phyloP scores from a whole-genome alignment of 2,888 invertebrate species.

The Halocaridina rubra region DNA sequence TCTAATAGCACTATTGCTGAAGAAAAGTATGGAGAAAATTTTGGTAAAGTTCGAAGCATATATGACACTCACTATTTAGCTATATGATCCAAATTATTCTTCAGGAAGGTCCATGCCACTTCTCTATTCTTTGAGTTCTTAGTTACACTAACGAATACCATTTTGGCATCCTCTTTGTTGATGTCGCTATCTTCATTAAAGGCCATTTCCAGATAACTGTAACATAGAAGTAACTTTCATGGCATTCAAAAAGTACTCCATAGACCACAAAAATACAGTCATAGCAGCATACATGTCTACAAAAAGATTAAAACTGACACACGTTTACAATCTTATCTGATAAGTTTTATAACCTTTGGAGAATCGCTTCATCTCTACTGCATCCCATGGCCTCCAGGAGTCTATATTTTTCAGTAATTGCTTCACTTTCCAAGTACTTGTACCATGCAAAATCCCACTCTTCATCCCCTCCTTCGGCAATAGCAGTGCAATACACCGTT shows the following conservation, averaged over 20 bases:
- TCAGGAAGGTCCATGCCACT: slow-evolving; percentile 81
- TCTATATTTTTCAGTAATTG: slow-evolving; percentile 76
- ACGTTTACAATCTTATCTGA: neutral
- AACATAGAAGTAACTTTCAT: slow-evolving; percentile 79
- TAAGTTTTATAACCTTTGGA: slow-evolving; percentile 69
- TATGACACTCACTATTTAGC: too few species aligned
- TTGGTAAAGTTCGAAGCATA: too few species aligned
- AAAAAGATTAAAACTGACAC: neutral
- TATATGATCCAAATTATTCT: too few species aligned
- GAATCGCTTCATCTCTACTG: slow-evolving; percentile 74
- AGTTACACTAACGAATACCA: slow-evolving; percentile 82
- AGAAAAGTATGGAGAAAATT: too few species aligned
- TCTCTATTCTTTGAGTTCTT: slow-evolving; percentile 82
- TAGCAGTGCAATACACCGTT: slow-evolving; percentile 80
- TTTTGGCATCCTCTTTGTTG: slow-evolving; percentile 82
- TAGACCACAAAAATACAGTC: slow-evolving; percentile 27
- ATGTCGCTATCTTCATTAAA: slow-evolving; percentile 80
- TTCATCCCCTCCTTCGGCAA: slow-evolving; percentile 75
- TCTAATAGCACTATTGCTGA: too few species aligned
- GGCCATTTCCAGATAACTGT: slow-evolving; percentile 80
- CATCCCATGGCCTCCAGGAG: slow-evolving; percentile 79
- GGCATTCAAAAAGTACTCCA: slow-evolving; percentile 79
- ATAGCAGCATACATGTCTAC: neutral
- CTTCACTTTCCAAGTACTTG: slow-evolving; percentile 75
- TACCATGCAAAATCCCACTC: slow-evolving; percentile 83